Evolutionary conservation across 2,797 vertebrate genomes (phyloP).

Genomic region (Toxotes lorentzi): DNA sequence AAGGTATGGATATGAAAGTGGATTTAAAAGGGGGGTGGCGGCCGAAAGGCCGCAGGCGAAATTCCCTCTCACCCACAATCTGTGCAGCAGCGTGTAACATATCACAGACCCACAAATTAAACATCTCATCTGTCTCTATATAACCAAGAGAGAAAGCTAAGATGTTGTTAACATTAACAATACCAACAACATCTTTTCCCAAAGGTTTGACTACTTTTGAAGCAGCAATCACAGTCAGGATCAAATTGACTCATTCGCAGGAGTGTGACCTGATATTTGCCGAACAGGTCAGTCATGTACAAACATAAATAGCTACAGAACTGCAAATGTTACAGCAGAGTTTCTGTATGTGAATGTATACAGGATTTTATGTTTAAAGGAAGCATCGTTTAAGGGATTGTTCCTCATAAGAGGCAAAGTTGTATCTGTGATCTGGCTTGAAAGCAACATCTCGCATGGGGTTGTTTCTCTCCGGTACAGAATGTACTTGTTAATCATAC

Average conservation of each 20-base stretch:
- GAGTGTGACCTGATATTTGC: slow-evolving; percentile 32
- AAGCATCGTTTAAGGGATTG: background rate
- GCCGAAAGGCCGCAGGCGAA: slow-evolving; percentile 72
- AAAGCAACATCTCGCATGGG: slow-evolving; percentile 28
- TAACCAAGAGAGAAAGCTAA: slow-evolving; percentile 36
- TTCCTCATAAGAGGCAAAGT: slow-evolving; percentile 20
- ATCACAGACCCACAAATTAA: slow-evolving; percentile 63
- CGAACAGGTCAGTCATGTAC: slow-evolving; percentile 9
- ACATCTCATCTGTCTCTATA: slow-evolving; percentile 31
- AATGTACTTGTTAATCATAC: slow-evolving; percentile 47
- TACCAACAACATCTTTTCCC: slow-evolving; percentile 25
- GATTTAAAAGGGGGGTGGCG: slow-evolving; percentile 57
- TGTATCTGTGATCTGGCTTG: slow-evolving; percentile 32
- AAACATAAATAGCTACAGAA: slow-evolving; percentile 34
- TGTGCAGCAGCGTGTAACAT: slow-evolving; percentile 55
- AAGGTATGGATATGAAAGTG: slow-evolving; percentile 22
- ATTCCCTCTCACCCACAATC: slow-evolving; percentile 46
- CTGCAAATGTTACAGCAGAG: slow-evolving; percentile 35
- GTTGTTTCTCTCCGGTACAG: slow-evolving; percentile 19
- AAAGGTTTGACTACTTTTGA: slow-evolving; percentile 40
- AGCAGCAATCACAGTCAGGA: slow-evolving; percentile 28
- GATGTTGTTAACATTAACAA: slow-evolving; percentile 41
- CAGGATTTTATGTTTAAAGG: slow-evolving; percentile 10
- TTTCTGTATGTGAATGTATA: slow-evolving; percentile 23
- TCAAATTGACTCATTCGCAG: slow-evolving; percentile 42